Evolutionary conservation across 2,888 invertebrate genomes (phyloP).

Genomic region (Gortyna flavago): DNA sequence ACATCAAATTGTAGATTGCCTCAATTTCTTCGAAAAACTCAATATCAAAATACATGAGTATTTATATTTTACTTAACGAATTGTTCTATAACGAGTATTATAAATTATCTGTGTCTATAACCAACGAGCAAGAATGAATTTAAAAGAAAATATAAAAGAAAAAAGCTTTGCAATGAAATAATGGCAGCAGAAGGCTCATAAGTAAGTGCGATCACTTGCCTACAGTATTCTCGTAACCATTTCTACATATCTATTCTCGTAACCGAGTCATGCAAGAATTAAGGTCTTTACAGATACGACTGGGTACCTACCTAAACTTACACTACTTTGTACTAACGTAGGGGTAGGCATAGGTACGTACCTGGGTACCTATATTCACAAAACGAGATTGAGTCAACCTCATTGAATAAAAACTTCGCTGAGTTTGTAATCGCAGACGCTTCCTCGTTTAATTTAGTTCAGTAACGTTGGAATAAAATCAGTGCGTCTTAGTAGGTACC

Average conservation of each 20-base stretch:
- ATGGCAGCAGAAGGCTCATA: not conserved
- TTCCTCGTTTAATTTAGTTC: conserved; percentile 79
- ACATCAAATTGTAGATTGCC: not conserved
- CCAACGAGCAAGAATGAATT: not conserved
- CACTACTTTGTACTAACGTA: not conserved
- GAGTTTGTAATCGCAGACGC: conserved; percentile 69
- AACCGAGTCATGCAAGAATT: not conserved
- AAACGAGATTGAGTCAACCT: conserved; percentile 53
- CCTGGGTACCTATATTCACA: conserved; percentile 2
- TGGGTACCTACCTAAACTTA: not conserved
- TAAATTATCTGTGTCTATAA: no score
- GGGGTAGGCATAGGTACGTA: not conserved
- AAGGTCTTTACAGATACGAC: not conserved
- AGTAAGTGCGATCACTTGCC: conserved; percentile 2
- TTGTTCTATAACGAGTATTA: not conserved
- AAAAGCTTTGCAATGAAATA: not conserved
- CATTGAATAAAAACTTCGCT: conserved; percentile 68
- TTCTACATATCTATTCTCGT: not conserved
- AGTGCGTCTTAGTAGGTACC: conserved; percentile 80
- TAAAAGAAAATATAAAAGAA: not conserved
- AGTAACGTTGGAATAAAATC: conserved; percentile 79
- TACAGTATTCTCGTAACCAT: not conserved
- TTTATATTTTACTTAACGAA: not conserved
- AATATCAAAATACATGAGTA: not conserved
- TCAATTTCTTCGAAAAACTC: not conserved